phyloP scores from a whole-genome alignment of 1,140 invertebrate species.

The Solenopsis fugax region DNA sequence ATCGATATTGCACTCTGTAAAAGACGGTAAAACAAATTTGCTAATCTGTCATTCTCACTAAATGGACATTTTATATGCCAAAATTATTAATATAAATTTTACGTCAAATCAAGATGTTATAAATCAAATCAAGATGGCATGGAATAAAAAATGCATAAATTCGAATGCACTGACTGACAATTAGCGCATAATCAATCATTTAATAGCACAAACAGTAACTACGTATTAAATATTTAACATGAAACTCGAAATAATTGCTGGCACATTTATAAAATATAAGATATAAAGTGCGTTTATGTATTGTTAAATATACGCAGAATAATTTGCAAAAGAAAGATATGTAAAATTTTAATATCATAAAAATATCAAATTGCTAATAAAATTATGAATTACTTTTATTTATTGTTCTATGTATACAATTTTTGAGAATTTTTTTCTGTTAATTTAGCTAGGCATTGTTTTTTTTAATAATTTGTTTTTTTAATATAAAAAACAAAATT shows the following conservation, averaged over 20 bases:
- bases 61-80: conserved; percentile 12
- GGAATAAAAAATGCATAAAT: conserved; percentile 33
- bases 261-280: background rate
- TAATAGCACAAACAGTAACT: conserved; percentile 27
- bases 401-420: no score
- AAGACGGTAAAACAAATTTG: conserved; percentile 23
- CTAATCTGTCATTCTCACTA: conserved; percentile 35
- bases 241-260: background rate
- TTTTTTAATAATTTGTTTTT: background rate
- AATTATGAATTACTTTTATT: background rate
- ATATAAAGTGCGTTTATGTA: background rate
- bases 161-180: background rate
- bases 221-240: conserved; percentile 1
- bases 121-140: conserved; percentile 22
- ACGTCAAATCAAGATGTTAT: conserved; percentile 24
- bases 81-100: conserved; percentile 47
- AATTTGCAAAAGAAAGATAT: background rate
- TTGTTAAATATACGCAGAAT: background rate
- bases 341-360: background rate
- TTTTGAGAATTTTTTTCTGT: background rate
- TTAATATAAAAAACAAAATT: background rate
- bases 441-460: background rate
- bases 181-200: conserved; percentile 41
- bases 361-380: background rate
- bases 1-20: conserved; percentile 18